phyloP scores from a whole-genome alignment of 2,888 invertebrate species.

The Dryobotodes eremita region DNA sequence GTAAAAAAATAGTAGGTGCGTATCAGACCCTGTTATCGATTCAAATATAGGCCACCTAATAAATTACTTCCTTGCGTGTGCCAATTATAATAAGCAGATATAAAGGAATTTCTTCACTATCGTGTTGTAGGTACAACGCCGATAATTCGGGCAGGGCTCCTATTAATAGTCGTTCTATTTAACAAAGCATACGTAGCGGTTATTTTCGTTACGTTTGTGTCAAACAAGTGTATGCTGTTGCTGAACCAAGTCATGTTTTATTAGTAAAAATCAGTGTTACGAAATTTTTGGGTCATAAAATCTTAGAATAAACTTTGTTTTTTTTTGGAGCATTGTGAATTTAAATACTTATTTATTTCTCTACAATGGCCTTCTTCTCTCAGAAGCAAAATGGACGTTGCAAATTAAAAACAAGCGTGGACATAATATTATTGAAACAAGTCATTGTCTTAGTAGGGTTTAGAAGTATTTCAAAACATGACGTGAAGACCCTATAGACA shows the following conservation, averaged over 20 bases:
- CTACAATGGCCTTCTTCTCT: neutral
- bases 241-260: neutral
- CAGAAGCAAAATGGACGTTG: neutral
- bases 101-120: slow-evolving; percentile 10
- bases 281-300: neutral
- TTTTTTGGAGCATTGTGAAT: neutral
- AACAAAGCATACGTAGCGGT: slow-evolving; percentile 54
- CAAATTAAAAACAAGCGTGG: neutral
- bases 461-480: slow-evolving; percentile 23
- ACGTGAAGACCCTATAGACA: neutral
- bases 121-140: neutral
- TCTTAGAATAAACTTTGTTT: too few species aligned
- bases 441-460: slow-evolving; percentile 3
- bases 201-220: slow-evolving; percentile 53
- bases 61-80: slow-evolving; percentile 46
- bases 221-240: slow-evolving; percentile 4
- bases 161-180: slow-evolving; percentile 64
- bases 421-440: slow-evolving; percentile 18
- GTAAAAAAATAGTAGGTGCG: neutral
- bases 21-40: slow-evolving; percentile 26
- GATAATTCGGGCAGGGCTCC: slow-evolving; percentile 35
- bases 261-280: neutral
- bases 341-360: neutral
- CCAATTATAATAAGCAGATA: slow-evolving; percentile 39
- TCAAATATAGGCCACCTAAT: slow-evolving; percentile 21